Base-by-base conservation (phyloP, 1,140 invertebrate genomes). In the Drosophila lacertosa region DNA sequence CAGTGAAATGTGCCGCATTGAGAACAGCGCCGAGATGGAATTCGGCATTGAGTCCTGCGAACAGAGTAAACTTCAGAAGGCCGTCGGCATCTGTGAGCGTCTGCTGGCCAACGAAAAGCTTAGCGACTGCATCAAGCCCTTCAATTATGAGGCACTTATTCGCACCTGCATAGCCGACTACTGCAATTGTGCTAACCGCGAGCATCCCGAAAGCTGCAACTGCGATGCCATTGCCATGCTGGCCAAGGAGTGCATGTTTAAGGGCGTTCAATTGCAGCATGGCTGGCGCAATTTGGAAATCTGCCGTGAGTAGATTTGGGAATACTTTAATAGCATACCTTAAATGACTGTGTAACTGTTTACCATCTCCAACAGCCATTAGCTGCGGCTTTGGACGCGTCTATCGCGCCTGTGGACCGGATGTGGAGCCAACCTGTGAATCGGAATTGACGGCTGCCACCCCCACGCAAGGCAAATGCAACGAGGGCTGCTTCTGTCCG, bases 401-500 rank as follows among this genome's bases (percentile, higher is more conserved):
- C 0, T 97, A 96, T 91, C 93, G 93, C 68, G 74, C 94, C 0
- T 97, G 96, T 82, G 95, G 94, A 0, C 94, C 94, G 0, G 91
- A 92, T 51, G 91, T 90, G 13, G 94, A 95, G 63, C 74, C 91
- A 32, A 92, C 93, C 0, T 95, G 94, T 69, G 93, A 92, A 4
- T 91, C 92, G 5, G 66, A 68, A 10, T 72, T 89, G 11, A 48
- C 69, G 3, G 11, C 50, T 0, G 32, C 44, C 7, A 32, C 54
- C 37, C 26, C 92, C 68, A 91, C 92, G 37, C 74, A 91, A n/a
- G 74, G 72, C 0, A 91, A 92, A 10, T 98, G 97, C 80, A 94
- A 95, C 24, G 96, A 97, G 86, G 97, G 97, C 4, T 98, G 97
- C 88, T 97, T 95, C 91, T 98, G 97, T 92, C 96, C 96, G 0